Conservation (phyloP, 2,113 vertebrate species). For the Sapajus apella region DNA sequence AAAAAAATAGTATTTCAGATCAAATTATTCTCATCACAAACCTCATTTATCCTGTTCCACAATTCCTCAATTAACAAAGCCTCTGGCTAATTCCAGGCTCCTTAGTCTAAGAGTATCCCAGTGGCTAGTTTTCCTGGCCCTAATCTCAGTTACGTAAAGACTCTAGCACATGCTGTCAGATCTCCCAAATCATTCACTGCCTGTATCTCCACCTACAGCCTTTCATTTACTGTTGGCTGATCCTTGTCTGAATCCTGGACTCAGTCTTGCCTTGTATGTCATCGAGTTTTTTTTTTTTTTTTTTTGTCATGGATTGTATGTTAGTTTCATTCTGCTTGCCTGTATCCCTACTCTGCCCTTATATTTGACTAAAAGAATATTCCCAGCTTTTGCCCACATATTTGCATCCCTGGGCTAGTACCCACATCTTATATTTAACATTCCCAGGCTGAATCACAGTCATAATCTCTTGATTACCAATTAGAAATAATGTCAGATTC, state of each 20-base stretch:
- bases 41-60: neutral
- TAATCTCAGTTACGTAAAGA: neutral
- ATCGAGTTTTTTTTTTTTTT: neutral
- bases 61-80: neutral
- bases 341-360: neutral
- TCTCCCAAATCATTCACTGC: neutral
- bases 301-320: neutral
- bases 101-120: neutral
- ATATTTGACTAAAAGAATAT: neutral
- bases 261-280: neutral
- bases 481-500: neutral
- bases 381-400: neutral
- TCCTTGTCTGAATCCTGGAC: neutral
- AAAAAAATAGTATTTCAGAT: neutral
- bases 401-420: neutral
- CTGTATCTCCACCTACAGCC: neutral
- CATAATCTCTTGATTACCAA: neutral
- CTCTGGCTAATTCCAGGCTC: neutral
- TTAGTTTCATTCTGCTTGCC: neutral
- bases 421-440: neutral
- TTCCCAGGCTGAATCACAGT: neutral
- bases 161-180: neutral
- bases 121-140: neutral
- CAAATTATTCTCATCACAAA: neutral
- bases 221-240: neutral